Evolutionary conservation across 2,888 invertebrate species (phyloP).

Genomic region (Acheta domesticus): DNA sequence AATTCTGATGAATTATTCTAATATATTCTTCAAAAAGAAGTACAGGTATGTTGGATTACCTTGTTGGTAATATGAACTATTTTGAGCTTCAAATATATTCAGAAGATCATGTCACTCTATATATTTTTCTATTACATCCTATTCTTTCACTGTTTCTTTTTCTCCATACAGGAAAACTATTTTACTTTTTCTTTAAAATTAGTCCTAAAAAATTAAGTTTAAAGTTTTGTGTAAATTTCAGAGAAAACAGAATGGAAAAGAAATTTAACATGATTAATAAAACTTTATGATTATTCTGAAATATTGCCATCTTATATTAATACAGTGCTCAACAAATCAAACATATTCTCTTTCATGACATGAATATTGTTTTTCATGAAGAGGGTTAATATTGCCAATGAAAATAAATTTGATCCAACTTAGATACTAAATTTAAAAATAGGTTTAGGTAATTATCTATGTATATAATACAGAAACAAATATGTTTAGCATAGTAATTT

Average conservation of each 20-base stretch:
- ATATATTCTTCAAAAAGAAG: no score
- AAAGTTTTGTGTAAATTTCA: no score
- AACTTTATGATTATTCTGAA: not conserved
- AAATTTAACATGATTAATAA: not conserved
- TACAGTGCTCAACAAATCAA: conserved; percentile 10
- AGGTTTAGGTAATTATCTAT: not conserved
- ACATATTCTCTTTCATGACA: conserved; percentile 1
- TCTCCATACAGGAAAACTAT: not conserved
- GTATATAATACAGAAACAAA: not conserved
- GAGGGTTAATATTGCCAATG: conserved; percentile 18
- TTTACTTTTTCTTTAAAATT: not conserved
- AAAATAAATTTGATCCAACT: conserved; percentile 1
- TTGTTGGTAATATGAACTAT: no score
- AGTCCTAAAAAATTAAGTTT: not conserved
- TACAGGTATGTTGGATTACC: no score
- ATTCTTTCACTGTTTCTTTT: not conserved
- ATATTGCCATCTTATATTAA: not conserved
- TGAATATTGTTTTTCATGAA: conserved; percentile 18
- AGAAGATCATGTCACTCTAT: not conserved
- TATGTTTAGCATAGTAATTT: not conserved
- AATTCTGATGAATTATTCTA: not conserved
- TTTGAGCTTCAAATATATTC: not conserved
- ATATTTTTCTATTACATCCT: not conserved
- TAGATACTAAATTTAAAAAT: conserved; percentile 1
- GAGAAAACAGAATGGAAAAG: no score